Evolutionary conservation across 1,140 invertebrate genomes (phyloP).

Genomic region (Anadara kagoshimensis): DNA sequence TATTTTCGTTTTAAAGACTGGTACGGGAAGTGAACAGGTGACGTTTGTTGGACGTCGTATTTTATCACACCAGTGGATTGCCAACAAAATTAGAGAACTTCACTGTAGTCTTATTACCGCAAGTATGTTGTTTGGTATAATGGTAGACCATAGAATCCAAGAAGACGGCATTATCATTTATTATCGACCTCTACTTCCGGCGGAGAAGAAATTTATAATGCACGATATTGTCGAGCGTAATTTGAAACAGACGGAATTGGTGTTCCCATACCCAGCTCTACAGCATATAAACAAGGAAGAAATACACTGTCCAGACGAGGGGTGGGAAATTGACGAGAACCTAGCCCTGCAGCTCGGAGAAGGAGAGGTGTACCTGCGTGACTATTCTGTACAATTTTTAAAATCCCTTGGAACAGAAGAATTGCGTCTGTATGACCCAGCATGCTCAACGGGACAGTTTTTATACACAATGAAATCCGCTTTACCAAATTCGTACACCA

Average conservation of each 20-base stretch:
- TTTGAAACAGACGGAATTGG: constrained; percentile 42
- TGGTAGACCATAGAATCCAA: constrained; percentile 47
- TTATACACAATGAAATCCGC: constrained; percentile 49
- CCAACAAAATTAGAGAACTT: constrained; percentile 52
- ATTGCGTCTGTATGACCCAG: constrained; percentile 51
- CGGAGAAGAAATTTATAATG: constrained; percentile 52
- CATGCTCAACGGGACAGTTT: constrained; percentile 57
- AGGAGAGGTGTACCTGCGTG: constrained; percentile 50
- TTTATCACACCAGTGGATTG: constrained; percentile 52
- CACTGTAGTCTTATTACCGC: constrained; percentile 54
- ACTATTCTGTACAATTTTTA: constrained; percentile 46
- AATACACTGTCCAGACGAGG: constrained; percentile 52
- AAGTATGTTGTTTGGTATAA: constrained; percentile 49
- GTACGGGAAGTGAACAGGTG: constrained; percentile 17
- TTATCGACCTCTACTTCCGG: constrained; percentile 39
- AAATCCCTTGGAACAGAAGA: constrained; percentile 42
- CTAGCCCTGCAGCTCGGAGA: constrained; percentile 55
- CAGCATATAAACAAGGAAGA: constrained; percentile 42
- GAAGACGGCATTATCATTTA: constrained; percentile 49
- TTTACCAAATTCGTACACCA: constrained; percentile 38
- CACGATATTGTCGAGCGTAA: constrained; percentile 42
- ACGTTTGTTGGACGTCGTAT: constrained; percentile 47
- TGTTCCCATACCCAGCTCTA: constrained; percentile 50
- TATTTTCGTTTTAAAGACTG: constrained; percentile 44
- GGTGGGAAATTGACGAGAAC: constrained; percentile 59